These are phyloP conservation scores for Enoplosus armatus DNA, from an alignment of 2,797 vertebrate species.

Conservation along the genomic window DNA sequence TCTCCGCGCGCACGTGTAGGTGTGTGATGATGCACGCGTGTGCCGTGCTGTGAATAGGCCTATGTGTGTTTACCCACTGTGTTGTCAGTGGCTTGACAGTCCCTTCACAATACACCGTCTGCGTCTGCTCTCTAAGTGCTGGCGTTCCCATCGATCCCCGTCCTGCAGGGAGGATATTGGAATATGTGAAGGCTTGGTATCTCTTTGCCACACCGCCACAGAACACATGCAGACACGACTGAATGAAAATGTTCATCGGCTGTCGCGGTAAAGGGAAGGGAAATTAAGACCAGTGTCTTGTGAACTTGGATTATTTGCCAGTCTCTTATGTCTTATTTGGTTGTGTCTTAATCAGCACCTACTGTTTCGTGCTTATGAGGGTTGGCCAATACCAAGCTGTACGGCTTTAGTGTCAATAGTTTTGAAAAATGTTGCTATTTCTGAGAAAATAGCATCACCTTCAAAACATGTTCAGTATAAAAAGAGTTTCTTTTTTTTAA, in stretches of 20 bases:
- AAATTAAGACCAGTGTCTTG: neutral
- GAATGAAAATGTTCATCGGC: slow-evolving; percentile 19
- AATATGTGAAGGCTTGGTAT: slow-evolving; percentile 41
- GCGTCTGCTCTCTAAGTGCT: slow-evolving; percentile 85
- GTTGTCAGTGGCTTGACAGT: slow-evolving; percentile 90
- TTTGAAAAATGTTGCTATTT: neutral
- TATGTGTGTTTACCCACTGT: slow-evolving; percentile 90
- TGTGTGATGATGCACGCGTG: slow-evolving; percentile 53
- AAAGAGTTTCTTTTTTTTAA: neutral
- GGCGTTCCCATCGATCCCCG: slow-evolving; percentile 86
- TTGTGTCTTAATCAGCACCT: neutral
- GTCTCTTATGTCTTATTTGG: neutral
- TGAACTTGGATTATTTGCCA: slow-evolving; percentile 2
- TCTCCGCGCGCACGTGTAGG: slow-evolving; percentile 15
- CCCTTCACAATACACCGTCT: slow-evolving; percentile 88
- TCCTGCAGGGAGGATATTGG: slow-evolving; percentile 59
- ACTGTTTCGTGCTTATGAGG: neutral
- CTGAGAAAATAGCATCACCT: no score
- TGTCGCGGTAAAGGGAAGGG: neutral
- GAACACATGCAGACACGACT: slow-evolving; percentile 20
- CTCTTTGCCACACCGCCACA: slow-evolving; percentile 31
- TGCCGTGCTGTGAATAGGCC: slow-evolving; percentile 87
- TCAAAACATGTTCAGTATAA: neutral
- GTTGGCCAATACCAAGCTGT: neutral
- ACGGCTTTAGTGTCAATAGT: neutral